These are phyloP conservation scores for Poeciliopsis prolifica DNA, from an alignment of 2,113 vertebrate species.

Conservation along the genomic window DNA sequence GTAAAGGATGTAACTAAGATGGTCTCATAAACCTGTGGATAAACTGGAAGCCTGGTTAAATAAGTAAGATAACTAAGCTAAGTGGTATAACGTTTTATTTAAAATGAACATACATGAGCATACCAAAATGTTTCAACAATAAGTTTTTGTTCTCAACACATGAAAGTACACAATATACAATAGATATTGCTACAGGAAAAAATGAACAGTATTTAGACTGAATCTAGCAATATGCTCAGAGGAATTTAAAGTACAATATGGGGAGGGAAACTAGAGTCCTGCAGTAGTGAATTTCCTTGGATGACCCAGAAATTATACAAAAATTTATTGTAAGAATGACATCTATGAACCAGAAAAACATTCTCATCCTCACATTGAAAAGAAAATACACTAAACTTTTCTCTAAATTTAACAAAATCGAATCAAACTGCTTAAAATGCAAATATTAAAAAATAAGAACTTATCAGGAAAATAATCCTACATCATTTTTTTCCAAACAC, in stretches of 20 bases:
- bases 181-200: constrained; percentile 69
- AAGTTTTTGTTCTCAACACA: constrained; percentile 74
- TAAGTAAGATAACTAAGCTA: constrained; percentile 81
- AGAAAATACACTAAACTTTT: constrained; percentile 51
- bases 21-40: constrained; percentile 72
- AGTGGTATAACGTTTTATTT: constrained; percentile 81
- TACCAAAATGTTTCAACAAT: constrained; percentile 77
- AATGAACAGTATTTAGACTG: constrained; percentile 68
- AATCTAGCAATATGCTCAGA: constrained; percentile 59
- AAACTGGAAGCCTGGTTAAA: constrained; percentile 78
- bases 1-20: constrained; percentile 67
- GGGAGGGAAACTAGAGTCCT: constrained; percentile 55
- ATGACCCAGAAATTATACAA: neutral
- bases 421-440: constrained; percentile 62
- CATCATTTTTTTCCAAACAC: constrained; percentile 47
- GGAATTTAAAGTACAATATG: constrained; percentile 53
- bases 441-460: constrained; percentile 59
- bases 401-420: constrained; percentile 42
- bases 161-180: constrained; percentile 81
- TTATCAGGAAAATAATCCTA: constrained; percentile 56
- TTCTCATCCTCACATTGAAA: constrained; percentile 66
- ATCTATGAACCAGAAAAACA: constrained; percentile 60
- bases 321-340: constrained; percentile 34
- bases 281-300: constrained; percentile 7
- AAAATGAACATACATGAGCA: constrained; percentile 83